Percentiles rank a stretch among this genome's conserved stretches.
These are phyloP conservation scores for Galerucella pusilla DNA, from an alignment of 2,888 invertebrate genomes.

Conservation along the genomic window DNA sequence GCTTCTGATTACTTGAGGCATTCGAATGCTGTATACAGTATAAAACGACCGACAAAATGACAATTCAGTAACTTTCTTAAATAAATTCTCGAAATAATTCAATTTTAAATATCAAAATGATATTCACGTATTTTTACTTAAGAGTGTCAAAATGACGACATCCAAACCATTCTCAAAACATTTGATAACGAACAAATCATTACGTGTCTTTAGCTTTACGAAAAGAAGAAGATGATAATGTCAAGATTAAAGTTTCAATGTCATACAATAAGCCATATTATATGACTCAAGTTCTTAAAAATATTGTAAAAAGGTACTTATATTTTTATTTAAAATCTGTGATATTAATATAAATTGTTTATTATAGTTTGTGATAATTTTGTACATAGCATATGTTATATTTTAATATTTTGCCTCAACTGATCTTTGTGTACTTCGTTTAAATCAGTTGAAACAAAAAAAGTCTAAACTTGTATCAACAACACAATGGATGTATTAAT, in stretches of 20 bases:
- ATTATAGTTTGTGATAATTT: constrained; percentile 31
- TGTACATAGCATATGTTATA: constrained; percentile 31
- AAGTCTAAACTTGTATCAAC: constrained; percentile 8
- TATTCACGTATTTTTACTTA: too few species aligned
- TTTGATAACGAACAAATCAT: too few species aligned
- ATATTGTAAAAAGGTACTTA: constrained; percentile 13
- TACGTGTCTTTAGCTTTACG: too few species aligned
- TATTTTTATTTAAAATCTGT: constrained; percentile 52
- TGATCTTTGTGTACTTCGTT: background rate
- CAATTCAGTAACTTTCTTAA: too few species aligned
- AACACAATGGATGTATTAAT: constrained; percentile 19
- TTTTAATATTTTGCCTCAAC: constrained; percentile 5
- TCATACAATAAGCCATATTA: background rate
- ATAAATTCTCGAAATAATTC: too few species aligned
- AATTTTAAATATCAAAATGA: too few species aligned
- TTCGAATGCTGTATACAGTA: too few species aligned
- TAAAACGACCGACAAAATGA: too few species aligned
- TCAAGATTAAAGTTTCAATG: background rate
- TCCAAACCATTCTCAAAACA: too few species aligned
- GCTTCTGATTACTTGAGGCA: too few species aligned
- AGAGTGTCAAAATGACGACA: too few species aligned
- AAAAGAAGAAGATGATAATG: too few species aligned
- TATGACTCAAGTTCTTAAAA: background rate
- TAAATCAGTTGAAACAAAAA: background rate
- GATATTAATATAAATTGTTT: constrained; percentile 54